Evolutionary conservation across 2,888 invertebrate species (phyloP), one percentile per base, ranked within the genome.

Genomic region (Catonia carolina): DNA sequence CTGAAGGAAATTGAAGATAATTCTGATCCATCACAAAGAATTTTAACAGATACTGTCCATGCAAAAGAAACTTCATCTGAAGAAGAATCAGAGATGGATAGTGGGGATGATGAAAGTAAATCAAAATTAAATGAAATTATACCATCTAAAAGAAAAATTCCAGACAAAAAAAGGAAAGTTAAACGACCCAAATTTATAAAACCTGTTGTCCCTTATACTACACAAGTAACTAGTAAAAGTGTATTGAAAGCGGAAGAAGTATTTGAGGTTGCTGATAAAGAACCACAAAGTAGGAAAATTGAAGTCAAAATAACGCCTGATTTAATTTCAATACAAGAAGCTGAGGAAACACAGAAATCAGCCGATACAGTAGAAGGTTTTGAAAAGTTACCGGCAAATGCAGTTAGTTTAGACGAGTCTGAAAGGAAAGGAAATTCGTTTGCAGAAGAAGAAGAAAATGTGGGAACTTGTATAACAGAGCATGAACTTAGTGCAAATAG

Each of bases 401-500:
- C 18, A 15, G 36, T 31, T n/a, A 51, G 27, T 1, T 4, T 8
- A 10, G 12, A 7, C 22, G 51, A 49, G 61, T 61, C 61, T 18
- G 55, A 62, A 41, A 27, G 62, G 63, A 55, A 68, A 23, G 70
- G 68, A 57, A 41, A 47, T 48, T 56, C 57, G 7, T 65, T 66
- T 10, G 45, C n/a, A 42, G 63, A 69, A n/a, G 68, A 65, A 39
- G 64, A 66, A 23, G 65, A 65, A 45, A 51, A 53, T 7, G 64
- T 54, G 10, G 62, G 65, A 35, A 61, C 72, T 55, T 70, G 75
- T 33, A 82, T 88, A 60, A 79, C 81, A 3, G 77, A 77, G 54
- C 80, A 81, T 64, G 82, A 88, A 70, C 71, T 91, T 35, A 73
- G 78, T 54, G 73, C 76, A 33, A 86, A 89, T 64, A 82, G 83